Percentiles rank a stretch among this genome's conserved stretches.
phyloP scores from a whole-genome alignment of 2,888 invertebrate species.

The Phengaris alcon region DNA sequence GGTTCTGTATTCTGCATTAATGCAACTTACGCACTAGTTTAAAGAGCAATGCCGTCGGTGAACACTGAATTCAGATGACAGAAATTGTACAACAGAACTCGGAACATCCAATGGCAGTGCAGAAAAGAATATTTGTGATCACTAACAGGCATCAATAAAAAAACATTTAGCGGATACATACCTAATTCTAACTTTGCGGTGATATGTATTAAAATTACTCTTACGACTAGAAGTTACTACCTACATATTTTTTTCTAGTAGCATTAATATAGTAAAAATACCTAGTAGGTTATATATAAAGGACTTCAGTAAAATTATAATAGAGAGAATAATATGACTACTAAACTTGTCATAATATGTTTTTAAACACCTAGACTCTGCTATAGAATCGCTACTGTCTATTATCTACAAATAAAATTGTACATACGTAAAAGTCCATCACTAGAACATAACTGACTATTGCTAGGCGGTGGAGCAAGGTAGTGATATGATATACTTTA shows the following conservation, averaged over 20 bases:
- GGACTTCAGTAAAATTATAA: not conserved
- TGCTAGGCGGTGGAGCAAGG: not conserved
- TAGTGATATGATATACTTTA: not conserved
- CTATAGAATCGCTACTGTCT: not conserved
- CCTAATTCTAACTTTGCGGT: not conserved
- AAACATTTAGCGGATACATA: not conserved
- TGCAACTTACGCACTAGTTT: too few species aligned
- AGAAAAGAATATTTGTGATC: too few species aligned
- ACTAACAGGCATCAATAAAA: too few species aligned
- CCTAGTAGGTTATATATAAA: not conserved
- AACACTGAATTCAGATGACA: too few species aligned
- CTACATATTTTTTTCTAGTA: not conserved
- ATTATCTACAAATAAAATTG: not conserved
- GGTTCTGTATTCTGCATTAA: too few species aligned
- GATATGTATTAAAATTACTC: not conserved
- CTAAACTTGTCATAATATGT: not conserved
- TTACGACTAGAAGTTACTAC: constrained; percentile 5
- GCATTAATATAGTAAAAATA: not conserved
- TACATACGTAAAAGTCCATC: not conserved
- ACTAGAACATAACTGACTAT: not conserved
- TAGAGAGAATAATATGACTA: not conserved
- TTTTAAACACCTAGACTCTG: not conserved
- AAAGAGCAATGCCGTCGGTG: too few species aligned
- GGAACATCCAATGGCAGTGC: too few species aligned
- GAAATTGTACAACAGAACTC: too few species aligned